Base-by-base conservation (phyloP, 2,113 vertebrate species). In the Struthidea cinerea region DNA sequence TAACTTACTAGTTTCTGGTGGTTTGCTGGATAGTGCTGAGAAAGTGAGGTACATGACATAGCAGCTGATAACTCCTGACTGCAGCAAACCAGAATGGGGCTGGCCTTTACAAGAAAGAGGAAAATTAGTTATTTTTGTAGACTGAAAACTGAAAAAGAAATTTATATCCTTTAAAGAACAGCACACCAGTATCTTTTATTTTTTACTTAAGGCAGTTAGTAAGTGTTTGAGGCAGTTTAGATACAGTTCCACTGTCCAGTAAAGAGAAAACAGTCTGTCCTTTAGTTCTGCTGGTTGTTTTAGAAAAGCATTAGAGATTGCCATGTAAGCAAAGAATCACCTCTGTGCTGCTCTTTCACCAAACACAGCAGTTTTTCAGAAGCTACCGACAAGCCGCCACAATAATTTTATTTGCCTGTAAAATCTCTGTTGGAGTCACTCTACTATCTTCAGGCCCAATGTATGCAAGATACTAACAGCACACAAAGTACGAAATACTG, bases 41-140 rank as follows among this genome's bases (percentile, higher is more conserved):
- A 99, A 99, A 30, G 99, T 99, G 94, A 99, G 99, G 93, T 99
- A 99, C 93, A 99, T 99, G 90, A 99, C 99, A 1, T 99, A 99
- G 94, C 99, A 98, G 92, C 98, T 99, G 97, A 99, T 99, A 95
- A 99, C 97, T 22, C 98, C 99, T 1, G 99, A 99, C 94, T 99
- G 99, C 93, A 99, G 95, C 70, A 99, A 98, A 87, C 99, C 99
- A 18, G 99, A 99, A 88, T 98, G 98, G 7, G 99, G 99, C 85
- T 99, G 98, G 75, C 98, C 99, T 99, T 96, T 55, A 89, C 6
- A 68, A 89, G 49, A 75, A 91, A 82, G 33, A 73, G 13, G 27
- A 73, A 49, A 84, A 59, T 3, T 41, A 56, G 30, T 67, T 7
- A 70, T 73, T 86, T 95, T 65, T 82, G 23, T 33, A 69, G 32